Evolutionary conservation across 2,113 vertebrate genomes (phyloP).

Genomic region (Hemiscyllium ocellatum): DNA sequence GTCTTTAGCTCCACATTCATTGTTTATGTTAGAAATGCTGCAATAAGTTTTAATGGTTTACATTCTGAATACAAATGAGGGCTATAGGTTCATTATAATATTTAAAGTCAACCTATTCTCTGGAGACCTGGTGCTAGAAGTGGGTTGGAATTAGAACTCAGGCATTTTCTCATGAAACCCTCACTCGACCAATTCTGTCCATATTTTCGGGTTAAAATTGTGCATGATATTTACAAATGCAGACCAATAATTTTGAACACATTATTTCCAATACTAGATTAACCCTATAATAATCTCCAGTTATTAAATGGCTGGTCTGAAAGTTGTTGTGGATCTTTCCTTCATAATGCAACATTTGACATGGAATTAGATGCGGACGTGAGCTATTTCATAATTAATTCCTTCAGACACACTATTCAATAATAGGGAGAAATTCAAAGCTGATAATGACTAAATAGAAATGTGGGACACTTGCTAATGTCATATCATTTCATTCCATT

Average conservation of each 20-base stretch:
- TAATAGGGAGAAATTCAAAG: conserved; percentile 13
- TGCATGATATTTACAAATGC: neutral
- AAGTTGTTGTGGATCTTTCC: neutral
- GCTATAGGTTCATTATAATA: neutral
- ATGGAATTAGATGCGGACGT: neutral
- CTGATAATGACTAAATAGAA: neutral
- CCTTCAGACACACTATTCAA: neutral
- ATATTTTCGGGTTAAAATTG: neutral
- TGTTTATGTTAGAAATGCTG: neutral
- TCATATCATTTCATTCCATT: neutral
- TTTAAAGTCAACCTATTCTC: neutral
- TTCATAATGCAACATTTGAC: neutral
- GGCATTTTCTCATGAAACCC: neutral
- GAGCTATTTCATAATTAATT: neutral
- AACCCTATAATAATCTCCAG: neutral
- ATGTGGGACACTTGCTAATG: neutral
- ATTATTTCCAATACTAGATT: neutral
- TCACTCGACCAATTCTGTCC: neutral
- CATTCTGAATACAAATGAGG: neutral
- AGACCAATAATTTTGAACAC: neutral
- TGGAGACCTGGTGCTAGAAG: neutral
- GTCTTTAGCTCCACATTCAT: neutral
- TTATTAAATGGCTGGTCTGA: neutral
- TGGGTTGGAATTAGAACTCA: neutral
- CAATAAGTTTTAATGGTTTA: neutral